Base-by-base conservation (phyloP, 2,888 invertebrate species). In the Spialia ferax region DNA sequence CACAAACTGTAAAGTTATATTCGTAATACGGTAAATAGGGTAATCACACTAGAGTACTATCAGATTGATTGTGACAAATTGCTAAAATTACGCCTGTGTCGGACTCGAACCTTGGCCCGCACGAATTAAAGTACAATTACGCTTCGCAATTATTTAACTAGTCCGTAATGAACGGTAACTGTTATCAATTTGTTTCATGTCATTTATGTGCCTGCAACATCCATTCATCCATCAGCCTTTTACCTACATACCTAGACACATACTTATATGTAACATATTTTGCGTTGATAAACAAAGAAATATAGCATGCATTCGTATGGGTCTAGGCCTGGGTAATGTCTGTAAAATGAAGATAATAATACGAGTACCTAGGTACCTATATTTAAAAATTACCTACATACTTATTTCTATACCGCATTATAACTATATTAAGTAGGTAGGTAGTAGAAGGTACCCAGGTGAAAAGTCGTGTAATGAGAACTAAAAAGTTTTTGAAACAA, bases 61-160 rank as follows among this genome's bases (percentile, higher is more conserved):
- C 10, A 59, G 38, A 65, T 65, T 42, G 64, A 63, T 63, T 64
- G 64, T 57, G 65, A 65, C 52, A 65, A 65, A 59, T 65, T 65
- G 50, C 38, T 59, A 11, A 59, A 50, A 38, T 65, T 65, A 38
- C 64, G 22, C 23, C n/a, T 6, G 38, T 62, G 54, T 54, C 13
- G 64, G 50, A 64, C 57, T 35, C 48, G 50, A 56, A 50, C 64
- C 64, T 64, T 64, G 57, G 64, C 42, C 7, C 48, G n/a, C 15
- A 32, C 56, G 18, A 64, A 50, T 64, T 50, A 22, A 48, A 64
- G 15, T 20, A 57, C 35, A 35, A 64, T 64, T 64, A 57, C 48
- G 35, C 22, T 23, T 5, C 23, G 26, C 63, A 56, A 64, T 64
- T 64, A 64, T 57, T 64, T 50, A 55, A 64, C 45, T 57, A 55